phyloP scores from a whole-genome alignment of 2,113 vertebrate genomes.

The Ctenodactylus gundi region DNA sequence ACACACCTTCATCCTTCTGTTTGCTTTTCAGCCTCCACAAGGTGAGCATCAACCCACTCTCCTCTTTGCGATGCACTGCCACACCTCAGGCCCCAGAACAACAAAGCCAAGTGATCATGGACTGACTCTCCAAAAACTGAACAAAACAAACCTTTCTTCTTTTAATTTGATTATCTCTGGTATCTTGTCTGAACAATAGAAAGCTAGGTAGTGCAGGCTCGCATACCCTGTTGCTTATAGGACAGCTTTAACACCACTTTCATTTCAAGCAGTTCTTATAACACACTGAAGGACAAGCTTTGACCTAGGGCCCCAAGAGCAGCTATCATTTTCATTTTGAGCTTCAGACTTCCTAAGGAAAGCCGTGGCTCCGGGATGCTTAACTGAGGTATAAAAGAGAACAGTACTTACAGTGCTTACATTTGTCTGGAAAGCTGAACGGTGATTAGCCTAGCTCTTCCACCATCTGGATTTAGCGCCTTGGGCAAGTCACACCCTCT shows the following conservation, averaged over 20 bases:
- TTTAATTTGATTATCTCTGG: not conserved
- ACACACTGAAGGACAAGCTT: not conserved
- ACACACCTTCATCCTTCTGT: too few species aligned
- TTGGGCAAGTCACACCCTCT: not conserved
- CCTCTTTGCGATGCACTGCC: not conserved
- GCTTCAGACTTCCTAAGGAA: not conserved
- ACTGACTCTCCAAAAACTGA: not conserved
- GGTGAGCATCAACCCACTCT: not conserved
- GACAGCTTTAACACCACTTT: not conserved
- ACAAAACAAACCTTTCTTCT: not conserved
- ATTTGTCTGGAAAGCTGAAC: not conserved
- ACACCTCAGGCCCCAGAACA: not conserved
- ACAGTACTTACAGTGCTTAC: not conserved
- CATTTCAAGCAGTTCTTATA: conserved; percentile 11
- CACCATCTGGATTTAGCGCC: not conserved
- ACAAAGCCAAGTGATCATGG: not conserved
- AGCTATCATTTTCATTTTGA: not conserved
- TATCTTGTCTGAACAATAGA: not conserved
- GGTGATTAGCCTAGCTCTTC: not conserved
- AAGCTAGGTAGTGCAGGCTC: not conserved
- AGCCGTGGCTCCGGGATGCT: not conserved
- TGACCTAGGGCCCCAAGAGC: not conserved
- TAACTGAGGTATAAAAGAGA: not conserved
- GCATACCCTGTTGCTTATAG: not conserved
- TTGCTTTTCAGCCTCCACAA: not conserved